A percentile compares a stretch with the other conserved stretches of the same genome.
phyloP scores from a whole-genome alignment of 2,113 vertebrate genomes.

The Syrrhaptes paradoxus region DNA sequence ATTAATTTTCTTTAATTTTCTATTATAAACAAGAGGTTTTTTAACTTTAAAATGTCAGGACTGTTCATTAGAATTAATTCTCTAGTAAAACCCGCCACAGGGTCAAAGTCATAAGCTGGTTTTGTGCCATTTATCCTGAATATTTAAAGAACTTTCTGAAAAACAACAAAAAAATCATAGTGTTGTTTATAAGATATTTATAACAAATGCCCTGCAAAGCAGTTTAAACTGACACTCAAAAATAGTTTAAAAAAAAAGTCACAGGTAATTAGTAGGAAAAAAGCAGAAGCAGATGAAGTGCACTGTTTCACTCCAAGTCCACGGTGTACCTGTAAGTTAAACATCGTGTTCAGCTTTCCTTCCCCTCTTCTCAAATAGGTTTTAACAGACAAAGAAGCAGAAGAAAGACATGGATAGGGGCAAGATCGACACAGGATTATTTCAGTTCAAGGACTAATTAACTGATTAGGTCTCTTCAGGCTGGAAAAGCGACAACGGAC shows the following conservation, averaged over 20 bases:
- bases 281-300: neutral
- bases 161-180: neutral
- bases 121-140: neutral
- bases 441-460: neutral
- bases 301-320: neutral
- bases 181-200: neutral
- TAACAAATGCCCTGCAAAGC: neutral
- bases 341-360: neutral
- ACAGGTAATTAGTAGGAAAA: neutral
- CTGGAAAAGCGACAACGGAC: neutral
- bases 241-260: neutral
- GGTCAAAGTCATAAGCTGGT: neutral
- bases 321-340: neutral
- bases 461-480: neutral
- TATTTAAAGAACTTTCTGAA: neutral
- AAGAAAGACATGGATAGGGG: neutral
- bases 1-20: neutral
- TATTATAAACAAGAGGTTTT: neutral
- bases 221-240: neutral
- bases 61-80: neutral
- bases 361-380: neutral
- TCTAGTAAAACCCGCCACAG: neutral
- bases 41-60: conserved; percentile 15
- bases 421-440: neutral
- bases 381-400: neutral